These are phyloP conservation scores for Pungitius pungitius DNA, from an alignment of 2,113 vertebrate species.

Conservation along the genomic window DNA sequence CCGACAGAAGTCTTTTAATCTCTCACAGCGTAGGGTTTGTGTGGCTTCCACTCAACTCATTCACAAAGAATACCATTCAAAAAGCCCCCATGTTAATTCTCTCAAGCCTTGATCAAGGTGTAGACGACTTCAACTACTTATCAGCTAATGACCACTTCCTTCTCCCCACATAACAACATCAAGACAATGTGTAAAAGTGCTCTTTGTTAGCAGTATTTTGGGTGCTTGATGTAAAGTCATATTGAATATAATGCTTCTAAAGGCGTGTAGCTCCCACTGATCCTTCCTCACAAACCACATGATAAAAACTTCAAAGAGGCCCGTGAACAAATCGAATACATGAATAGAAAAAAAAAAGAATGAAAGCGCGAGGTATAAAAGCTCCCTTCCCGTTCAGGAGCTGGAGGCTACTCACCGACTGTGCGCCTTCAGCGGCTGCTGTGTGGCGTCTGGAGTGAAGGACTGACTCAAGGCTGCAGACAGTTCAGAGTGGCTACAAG, in stretches of 20 bases:
- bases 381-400: neutral
- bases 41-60: neutral
- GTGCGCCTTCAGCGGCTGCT: constrained; percentile 19
- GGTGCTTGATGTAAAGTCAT: neutral
- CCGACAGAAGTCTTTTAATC: neutral
- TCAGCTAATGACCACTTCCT: constrained; percentile 26
- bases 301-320: neutral
- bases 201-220: neutral
- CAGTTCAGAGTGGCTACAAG: constrained; percentile 55
- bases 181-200: neutral
- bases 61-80: neutral
- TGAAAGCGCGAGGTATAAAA: neutral
- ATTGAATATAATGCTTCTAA: neutral
- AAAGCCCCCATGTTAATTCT: neutral
- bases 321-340: neutral
- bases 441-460: constrained; percentile 26
- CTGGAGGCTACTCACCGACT: constrained; percentile 65
- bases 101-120: constrained; percentile 24
- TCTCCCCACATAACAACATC: neutral
- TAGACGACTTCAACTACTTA: constrained; percentile 42
- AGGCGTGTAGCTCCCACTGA: neutral
- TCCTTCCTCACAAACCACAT: neutral
- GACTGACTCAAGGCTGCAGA: constrained; percentile 51
- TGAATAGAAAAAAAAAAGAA: neutral
- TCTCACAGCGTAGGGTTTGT: neutral